A percentile compares a stretch with the other conserved stretches of the same genome.
phyloP scores from a whole-genome alignment of 2,888 invertebrate genomes.

The Pachliopta kotzebuea region DNA sequence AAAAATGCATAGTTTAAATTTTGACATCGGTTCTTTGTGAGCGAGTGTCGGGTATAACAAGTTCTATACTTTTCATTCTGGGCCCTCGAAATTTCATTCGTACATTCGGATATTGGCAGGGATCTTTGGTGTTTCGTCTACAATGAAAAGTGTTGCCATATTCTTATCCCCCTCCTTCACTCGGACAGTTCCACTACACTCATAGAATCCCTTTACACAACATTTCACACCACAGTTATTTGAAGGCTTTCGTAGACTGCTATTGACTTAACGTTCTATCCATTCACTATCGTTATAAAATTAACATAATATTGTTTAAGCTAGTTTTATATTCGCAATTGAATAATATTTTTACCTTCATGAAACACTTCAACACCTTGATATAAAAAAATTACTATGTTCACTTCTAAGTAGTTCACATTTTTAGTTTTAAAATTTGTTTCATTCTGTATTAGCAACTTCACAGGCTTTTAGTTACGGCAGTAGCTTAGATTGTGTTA shows the following conservation, averaged over 20 bases:
- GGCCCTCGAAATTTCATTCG: conserved; percentile 50
- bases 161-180: conserved; percentile 3
- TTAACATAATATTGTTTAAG: background rate
- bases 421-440: background rate
- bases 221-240: conserved; percentile 45
- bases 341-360: background rate
- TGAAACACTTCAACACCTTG: no score
- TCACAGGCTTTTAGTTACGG: conserved; percentile 4
- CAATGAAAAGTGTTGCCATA: conserved; percentile 59
- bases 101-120: conserved; percentile 50
- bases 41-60: conserved; percentile 36
- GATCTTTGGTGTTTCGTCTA: conserved; percentile 50
- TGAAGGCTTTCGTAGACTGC: conserved; percentile 49
- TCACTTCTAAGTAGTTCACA: background rate
- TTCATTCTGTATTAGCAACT: conserved; percentile 4
- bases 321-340: background rate
- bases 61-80: conserved; percentile 62
- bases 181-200: conserved; percentile 8
- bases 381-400: no score
- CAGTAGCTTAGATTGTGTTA: background rate
- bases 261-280: conserved; percentile 22
- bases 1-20: conserved; percentile 28
- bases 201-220: conserved; percentile 18
- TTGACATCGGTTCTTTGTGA: conserved; percentile 11
- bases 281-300: conserved; percentile 1